Evolutionary conservation across 2,113 vertebrate species (phyloP).

Genomic region (Odocoileus virginianus): DNA sequence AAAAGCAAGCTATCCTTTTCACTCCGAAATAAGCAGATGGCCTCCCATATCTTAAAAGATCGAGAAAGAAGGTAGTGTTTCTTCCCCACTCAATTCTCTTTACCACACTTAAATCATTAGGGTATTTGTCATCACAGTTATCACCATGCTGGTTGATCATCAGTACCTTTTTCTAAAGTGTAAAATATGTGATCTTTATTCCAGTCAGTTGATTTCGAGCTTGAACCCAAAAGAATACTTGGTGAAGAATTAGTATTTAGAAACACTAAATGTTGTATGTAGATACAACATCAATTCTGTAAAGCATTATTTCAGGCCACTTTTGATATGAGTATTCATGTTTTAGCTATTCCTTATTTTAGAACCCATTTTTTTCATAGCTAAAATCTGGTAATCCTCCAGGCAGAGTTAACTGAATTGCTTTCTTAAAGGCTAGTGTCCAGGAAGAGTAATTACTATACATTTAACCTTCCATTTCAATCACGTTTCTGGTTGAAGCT

Average conservation of each 20-base stretch:
- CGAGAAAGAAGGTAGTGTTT: conserved; percentile 32
- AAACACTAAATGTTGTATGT: background rate
- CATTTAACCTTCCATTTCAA: background rate
- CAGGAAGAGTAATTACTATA: background rate
- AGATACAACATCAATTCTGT: conserved; percentile 4
- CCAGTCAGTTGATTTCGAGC: conserved; percentile 2
- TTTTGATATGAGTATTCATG: conserved; percentile 7
- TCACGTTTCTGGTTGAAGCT: background rate
- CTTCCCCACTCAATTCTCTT: conserved; percentile 6
- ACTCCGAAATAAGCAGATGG: background rate
- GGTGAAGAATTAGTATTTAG: background rate
- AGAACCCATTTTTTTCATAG: conserved; percentile 11
- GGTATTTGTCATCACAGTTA: background rate
- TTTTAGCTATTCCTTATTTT: conserved; percentile 18
- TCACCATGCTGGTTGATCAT: background rate
- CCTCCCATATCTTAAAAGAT: background rate
- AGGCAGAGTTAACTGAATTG: conserved; percentile 15
- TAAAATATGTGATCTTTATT: conserved; percentile 26
- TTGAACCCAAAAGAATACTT: conserved; percentile 4
- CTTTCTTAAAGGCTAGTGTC: background rate
- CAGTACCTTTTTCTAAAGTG: conserved; percentile 10
- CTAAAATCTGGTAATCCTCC: background rate
- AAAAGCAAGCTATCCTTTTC: conserved; percentile 45
- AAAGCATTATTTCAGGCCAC: conserved; percentile 32
- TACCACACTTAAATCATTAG: background rate